Conservation (phyloP, 2,797 vertebrate genomes). For the Micromesistius poutassou region DNA sequence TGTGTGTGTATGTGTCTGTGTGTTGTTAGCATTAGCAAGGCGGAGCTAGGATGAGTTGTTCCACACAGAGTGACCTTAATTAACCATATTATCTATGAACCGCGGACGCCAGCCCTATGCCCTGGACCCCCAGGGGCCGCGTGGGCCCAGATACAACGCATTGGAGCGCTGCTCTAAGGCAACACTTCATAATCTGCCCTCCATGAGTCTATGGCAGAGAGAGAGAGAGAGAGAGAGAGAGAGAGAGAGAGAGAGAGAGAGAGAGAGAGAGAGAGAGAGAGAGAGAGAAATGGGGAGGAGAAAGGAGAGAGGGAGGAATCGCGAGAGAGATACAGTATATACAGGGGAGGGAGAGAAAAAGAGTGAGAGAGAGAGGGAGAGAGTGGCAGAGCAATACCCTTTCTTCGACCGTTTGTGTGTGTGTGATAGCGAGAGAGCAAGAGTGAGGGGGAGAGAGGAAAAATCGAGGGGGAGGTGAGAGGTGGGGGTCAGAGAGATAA, state of each 20-base stretch:
- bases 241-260: conserved; percentile 23
- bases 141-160: conserved; percentile 43
- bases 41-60: conserved; percentile 64
- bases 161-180: conserved; percentile 41
- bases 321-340: conserved; percentile 14
- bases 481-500: background rate
- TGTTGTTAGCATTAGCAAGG: conserved; percentile 61
- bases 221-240: conserved; percentile 25
- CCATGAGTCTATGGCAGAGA: background rate
- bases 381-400: conserved; percentile 13
- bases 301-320: conserved; percentile 16
- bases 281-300: conserved; percentile 16
- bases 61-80: conserved; percentile 73
- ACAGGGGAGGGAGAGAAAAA: conserved; percentile 6
- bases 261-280: conserved; percentile 20
- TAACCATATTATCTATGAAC: conserved; percentile 75
- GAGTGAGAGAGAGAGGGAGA: background rate
- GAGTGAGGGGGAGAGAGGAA: conserved; percentile 21
- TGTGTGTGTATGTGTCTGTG: conserved; percentile 40
- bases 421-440: background rate
- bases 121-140: conserved; percentile 51
- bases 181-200: conserved; percentile 52
- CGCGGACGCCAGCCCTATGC: conserved; percentile 68
- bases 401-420: no score
- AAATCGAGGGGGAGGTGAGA: conserved; percentile 25